phyloP scores from a whole-genome alignment of 1,140 invertebrate species.

The Drosophila parabipectinata region DNA sequence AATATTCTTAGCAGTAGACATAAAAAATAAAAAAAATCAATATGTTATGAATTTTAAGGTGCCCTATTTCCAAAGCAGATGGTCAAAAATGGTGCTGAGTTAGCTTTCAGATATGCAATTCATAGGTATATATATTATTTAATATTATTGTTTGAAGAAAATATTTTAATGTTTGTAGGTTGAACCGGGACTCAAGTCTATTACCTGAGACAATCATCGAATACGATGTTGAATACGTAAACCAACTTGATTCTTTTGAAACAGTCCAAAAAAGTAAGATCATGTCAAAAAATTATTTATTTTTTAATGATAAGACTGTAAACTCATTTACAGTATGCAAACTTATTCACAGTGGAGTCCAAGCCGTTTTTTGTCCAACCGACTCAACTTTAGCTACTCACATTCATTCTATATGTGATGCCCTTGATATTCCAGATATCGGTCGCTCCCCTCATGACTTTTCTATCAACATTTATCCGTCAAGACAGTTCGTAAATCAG shows the following conservation, averaged over 20 bases:
- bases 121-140: constrained; percentile 86
- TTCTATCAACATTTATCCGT: constrained; percentile 95
- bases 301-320: not conserved
- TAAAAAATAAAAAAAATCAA: not conserved
- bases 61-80: constrained; percentile 95
- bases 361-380: constrained; percentile 94
- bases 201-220: constrained; percentile 93
- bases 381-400: constrained; percentile 92
- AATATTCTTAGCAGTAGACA: not conserved
- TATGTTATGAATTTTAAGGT: constrained; percentile 83
- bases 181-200: constrained; percentile 93
- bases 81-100: constrained; percentile 88
- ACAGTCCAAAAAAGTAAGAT: constrained; percentile 93
- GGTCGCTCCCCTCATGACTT: constrained; percentile 86
- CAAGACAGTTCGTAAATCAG: constrained; percentile 91
- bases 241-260: constrained; percentile 91
- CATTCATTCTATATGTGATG: constrained; percentile 94
- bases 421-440: constrained; percentile 84
- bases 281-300: not conserved
- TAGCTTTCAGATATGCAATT: constrained; percentile 96
- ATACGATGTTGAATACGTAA: constrained; percentile 95
- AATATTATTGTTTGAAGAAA: not conserved
- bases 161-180: not conserved
- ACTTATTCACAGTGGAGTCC: constrained; percentile 92
- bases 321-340: constrained; percentile 88